These are phyloP conservation scores for Hippoglossus hippoglossus DNA, from an alignment of 2,797 vertebrate genomes.

Conservation along the genomic window DNA sequence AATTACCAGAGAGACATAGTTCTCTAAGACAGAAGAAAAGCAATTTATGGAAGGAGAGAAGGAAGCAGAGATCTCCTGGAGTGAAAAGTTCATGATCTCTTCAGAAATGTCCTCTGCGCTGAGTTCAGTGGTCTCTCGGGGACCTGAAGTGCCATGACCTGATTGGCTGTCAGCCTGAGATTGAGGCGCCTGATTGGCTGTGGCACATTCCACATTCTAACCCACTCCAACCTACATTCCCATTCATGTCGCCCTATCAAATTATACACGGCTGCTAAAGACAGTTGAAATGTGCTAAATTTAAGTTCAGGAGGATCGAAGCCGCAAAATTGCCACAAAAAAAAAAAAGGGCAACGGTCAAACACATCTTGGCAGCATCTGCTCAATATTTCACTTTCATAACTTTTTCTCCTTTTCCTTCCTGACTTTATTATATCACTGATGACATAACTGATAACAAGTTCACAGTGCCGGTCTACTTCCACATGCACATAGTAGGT, in stretches of 20 bases:
- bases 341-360: constrained; percentile 6
- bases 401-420: constrained; percentile 31
- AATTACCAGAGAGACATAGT: constrained; percentile 72
- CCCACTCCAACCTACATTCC: constrained; percentile 62
- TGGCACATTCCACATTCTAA: constrained; percentile 75
- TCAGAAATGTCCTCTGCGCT: constrained; percentile 69
- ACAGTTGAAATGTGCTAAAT: constrained; percentile 56
- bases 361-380: constrained; percentile 37
- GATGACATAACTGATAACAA: constrained; percentile 47
- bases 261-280: constrained; percentile 55
- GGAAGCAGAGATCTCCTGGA: constrained; percentile 73
- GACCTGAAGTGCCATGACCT: constrained; percentile 75
- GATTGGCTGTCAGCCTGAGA: constrained; percentile 79
- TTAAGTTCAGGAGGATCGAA: constrained; percentile 13
- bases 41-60: constrained; percentile 57
- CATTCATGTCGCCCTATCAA: constrained; percentile 61
- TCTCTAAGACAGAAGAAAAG: constrained; percentile 51
- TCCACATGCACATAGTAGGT: constrained; percentile 22
- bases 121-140: constrained; percentile 75
- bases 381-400: constrained; percentile 32
- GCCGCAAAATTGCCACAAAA: background rate
- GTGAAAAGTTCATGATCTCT: constrained; percentile 81
- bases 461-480: constrained; percentile 24
- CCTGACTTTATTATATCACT: constrained; percentile 49
- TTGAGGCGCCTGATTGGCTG: constrained; percentile 78